Conservation (phyloP, 2,888 invertebrate genomes). For the Frankliniella fusca region DNA sequence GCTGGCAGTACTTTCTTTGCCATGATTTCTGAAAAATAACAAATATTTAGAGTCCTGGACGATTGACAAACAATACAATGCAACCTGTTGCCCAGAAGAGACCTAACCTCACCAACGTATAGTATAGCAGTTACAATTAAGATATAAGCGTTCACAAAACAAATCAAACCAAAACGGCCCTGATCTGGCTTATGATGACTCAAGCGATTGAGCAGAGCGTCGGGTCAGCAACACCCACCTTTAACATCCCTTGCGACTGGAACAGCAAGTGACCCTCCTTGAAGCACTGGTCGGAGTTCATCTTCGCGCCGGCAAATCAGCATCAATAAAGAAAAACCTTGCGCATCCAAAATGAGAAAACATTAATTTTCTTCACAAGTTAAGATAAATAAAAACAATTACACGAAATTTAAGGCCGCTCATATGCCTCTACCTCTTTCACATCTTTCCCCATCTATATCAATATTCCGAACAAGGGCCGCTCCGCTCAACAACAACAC, state of each 20-base stretch:
- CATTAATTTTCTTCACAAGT: not conserved
- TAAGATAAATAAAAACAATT: not conserved
- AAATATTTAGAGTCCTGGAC: not conserved
- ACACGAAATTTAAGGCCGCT: not conserved
- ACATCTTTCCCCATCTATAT: conserved; percentile 20
- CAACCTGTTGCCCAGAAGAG: not conserved
- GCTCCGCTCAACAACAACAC: not conserved
- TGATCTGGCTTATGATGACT: not conserved
- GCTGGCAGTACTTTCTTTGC: conserved; percentile 71
- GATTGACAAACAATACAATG: not conserved
- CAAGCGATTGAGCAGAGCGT: not conserved
- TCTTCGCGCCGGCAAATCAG: not conserved
- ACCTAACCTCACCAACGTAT: not conserved
- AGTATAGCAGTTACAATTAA: not conserved
- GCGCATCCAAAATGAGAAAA: not conserved
- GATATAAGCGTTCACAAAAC: not conserved
- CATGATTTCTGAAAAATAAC: conserved; percentile 67
- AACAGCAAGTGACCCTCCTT: conserved; percentile 16
- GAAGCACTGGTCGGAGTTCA: not conserved
- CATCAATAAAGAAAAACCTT: not conserved
- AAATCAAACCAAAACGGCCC: not conserved
- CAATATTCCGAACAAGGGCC: not conserved
- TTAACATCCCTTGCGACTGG: conserved; percentile 4
- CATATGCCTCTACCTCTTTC: not conserved
- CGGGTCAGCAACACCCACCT: not conserved